phyloP scores from a whole-genome alignment of 2,113 vertebrate species.

The Daubentonia madagascariensis region DNA sequence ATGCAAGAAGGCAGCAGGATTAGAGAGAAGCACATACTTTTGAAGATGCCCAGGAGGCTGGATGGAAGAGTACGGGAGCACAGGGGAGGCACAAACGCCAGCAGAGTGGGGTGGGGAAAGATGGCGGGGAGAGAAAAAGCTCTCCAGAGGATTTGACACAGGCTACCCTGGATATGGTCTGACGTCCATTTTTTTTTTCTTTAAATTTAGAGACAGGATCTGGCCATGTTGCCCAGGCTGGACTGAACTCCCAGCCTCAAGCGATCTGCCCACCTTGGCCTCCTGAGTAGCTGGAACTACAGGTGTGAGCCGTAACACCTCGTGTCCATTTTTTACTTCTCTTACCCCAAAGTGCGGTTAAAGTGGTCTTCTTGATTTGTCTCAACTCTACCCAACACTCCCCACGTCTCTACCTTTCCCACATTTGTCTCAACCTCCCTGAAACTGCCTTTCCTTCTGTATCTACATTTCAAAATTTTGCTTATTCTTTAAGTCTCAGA shows the following conservation, averaged over 20 bases:
- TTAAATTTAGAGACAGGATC: not conserved
- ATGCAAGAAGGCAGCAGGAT: not conserved
- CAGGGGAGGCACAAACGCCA: not conserved
- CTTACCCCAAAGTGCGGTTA: not conserved
- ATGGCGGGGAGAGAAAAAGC: not conserved
- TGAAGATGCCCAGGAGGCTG: not conserved
- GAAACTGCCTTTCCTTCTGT: not conserved
- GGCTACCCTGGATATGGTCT: not conserved
- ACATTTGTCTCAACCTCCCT: not conserved
- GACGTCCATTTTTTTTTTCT: not conserved
- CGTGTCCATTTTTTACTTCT: not conserved
- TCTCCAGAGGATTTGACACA: not conserved
- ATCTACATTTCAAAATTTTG: not conserved
- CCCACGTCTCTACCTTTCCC: not conserved
- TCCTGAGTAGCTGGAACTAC: not conserved
- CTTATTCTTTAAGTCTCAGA: not conserved
- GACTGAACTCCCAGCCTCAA: not conserved
- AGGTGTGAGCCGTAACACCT: not conserved
- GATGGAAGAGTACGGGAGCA: not conserved
- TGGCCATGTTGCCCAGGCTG: not conserved
- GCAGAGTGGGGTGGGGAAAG: accelerated
- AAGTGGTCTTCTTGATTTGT: not conserved
- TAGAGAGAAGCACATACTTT: not conserved
- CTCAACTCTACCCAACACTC: accelerated
- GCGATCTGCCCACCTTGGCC: not conserved